Evolutionary conservation across 2,797 vertebrate genomes (phyloP).

Genomic region (Ctenosaura bakeri): DNA sequence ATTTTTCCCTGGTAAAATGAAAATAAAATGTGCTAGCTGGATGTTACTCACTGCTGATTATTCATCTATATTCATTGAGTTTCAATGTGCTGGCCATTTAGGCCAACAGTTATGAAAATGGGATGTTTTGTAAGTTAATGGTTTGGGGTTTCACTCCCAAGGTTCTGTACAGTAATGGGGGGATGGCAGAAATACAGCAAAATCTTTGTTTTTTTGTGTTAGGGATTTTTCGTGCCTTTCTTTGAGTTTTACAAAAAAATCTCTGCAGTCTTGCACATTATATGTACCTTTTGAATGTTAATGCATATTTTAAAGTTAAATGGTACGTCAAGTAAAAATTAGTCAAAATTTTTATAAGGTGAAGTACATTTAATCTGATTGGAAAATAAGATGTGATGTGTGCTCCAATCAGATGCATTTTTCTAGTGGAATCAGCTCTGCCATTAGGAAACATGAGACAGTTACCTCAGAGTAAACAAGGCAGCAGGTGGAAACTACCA

Average conservation of each 20-base stretch:
- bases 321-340: neutral
- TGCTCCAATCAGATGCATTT: too few relatives aligned
- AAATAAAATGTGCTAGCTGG: slow-evolving; percentile 72
- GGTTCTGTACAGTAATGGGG: slow-evolving; percentile 61
- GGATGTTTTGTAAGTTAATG: slow-evolving; percentile 33
- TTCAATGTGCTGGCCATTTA: slow-evolving; percentile 69
- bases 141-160: slow-evolving; percentile 28
- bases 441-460: neutral
- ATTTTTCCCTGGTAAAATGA: slow-evolving; percentile 66
- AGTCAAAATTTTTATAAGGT: neutral
- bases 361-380: neutral
- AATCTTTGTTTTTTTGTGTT: slow-evolving; percentile 49
- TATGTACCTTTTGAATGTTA: neutral
- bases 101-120: slow-evolving; percentile 37
- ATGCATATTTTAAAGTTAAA: neutral
- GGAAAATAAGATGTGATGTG: neutral
- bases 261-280: slow-evolving; percentile 29
- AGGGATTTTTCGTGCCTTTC: neutral
- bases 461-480: neutral
- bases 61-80: slow-evolving; percentile 72
- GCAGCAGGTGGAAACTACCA: too few relatives aligned
- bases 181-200: slow-evolving; percentile 64
- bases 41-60: slow-evolving; percentile 76
- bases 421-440: neutral
- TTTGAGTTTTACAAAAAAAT: slow-evolving; percentile 21